A percentile compares a stretch with the other conserved stretches of the same genome.
Evolutionary conservation across 1,140 invertebrate species (phyloP).

Genomic region (Ceratitis capitata): DNA sequence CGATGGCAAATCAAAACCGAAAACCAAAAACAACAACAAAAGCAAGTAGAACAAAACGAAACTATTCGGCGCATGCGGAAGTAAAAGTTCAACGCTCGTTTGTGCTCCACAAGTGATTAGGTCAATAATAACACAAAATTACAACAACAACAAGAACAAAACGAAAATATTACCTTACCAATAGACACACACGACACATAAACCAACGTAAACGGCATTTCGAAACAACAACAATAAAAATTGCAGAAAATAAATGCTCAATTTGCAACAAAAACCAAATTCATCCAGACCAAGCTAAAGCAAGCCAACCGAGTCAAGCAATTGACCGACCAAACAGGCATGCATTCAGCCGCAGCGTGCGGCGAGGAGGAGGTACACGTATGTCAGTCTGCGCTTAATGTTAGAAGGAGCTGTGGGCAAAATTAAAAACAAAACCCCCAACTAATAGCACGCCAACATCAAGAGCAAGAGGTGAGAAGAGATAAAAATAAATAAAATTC

Average conservation of each 20-base stretch:
- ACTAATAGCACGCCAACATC: not conserved
- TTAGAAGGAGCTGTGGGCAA: not conserved
- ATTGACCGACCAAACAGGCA: not conserved
- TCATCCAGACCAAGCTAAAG: constrained; percentile 18
- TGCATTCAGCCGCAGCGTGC: not conserved
- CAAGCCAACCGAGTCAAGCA: not conserved
- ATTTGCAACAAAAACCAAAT: constrained; percentile 40
- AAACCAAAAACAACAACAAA: constrained; percentile 35
- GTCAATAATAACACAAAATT: constrained; percentile 63
- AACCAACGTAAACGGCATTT: not conserved
- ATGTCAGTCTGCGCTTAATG: not conserved
- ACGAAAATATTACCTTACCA: constrained; percentile 42
- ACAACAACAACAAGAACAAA: too few species aligned
- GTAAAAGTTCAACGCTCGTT: constrained; percentile 66
- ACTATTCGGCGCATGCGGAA: constrained; percentile 58
- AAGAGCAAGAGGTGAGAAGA: not conserved
- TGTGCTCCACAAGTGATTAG: constrained; percentile 66
- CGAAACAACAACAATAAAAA: constrained; percentile 40
- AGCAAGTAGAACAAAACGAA: constrained; percentile 6
- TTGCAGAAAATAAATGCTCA: constrained; percentile 41
- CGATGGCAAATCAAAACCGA: not conserved
- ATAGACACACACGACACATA: not conserved
- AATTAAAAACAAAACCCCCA: constrained; percentile 11
- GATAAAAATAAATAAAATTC: not conserved
- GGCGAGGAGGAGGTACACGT: too few species aligned